These are phyloP conservation scores for Chaitophorus viminalis DNA, from an alignment of 2,888 invertebrate genomes.

Conservation along the genomic window DNA sequence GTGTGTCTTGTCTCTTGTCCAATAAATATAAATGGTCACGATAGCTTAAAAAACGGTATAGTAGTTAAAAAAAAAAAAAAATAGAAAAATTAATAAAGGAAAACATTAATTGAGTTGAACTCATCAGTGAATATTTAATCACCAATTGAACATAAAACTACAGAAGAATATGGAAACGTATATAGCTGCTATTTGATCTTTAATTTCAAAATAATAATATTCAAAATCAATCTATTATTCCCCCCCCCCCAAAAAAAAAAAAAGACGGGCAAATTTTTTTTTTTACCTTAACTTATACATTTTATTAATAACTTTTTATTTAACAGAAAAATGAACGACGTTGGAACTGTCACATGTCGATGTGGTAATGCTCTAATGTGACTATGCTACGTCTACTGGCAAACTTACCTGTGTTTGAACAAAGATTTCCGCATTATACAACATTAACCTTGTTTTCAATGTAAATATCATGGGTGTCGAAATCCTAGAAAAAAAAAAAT, in stretches of 20 bases:
- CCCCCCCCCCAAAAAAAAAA: too few relatives aligned
- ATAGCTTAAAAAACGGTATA: neutral
- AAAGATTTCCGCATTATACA: conserved; percentile 93
- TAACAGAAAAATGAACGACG: conserved; percentile 53
- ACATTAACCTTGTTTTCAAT: conserved; percentile 89
- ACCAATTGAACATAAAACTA: neutral
- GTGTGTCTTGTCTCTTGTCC: too few relatives aligned
- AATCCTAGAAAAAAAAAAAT: conserved; percentile 73
- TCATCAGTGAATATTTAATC: neutral
- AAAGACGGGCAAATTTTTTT: conserved; percentile 3
- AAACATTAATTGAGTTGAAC: neutral
- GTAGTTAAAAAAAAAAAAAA: neutral
- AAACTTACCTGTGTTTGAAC: conserved; percentile 93
- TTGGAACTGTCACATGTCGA: conserved; percentile 80
- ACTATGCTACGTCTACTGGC: conserved; percentile 88
- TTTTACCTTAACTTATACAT: neutral
- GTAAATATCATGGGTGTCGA: conserved; percentile 91
- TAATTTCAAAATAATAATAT: neutral
- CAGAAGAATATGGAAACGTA: neutral
- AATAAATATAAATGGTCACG: neutral
- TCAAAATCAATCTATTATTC: neutral
- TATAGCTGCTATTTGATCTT: neutral
- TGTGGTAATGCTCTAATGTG: too few relatives aligned
- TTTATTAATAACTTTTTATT: neutral
- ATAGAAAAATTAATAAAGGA: neutral